Evolutionary conservation across 2,113 vertebrate genomes (phyloP), one percentile per base, ranked within the genome.

Genomic region (Neodontobutis hainanensis): DNA sequence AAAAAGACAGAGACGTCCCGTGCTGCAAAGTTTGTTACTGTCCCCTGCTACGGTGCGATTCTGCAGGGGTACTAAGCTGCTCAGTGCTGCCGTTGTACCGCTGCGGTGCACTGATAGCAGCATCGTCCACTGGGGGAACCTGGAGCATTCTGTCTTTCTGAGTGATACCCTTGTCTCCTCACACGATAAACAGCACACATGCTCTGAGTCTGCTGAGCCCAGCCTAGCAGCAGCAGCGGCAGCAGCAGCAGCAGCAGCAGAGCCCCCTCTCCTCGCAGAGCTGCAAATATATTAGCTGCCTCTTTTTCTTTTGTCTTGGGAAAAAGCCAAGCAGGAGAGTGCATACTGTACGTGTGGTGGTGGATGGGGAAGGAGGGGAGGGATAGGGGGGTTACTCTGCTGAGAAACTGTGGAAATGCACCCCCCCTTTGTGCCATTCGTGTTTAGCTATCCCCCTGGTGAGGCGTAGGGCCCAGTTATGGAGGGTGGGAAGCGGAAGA

Each of bases 151-250:
- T 91, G 91, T 93, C 91, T 92, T 89, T 73, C 86, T 92, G 91
- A 92, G 89, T 91, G 92, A 92, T 93, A 93, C 84, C 91, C 89
- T 86, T 92, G 90, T 92, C 91, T 92, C 88, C 87, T 87, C 90
- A 88, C 88, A 89, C 74, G 86, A 92, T 92, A 92, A 92, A 92
- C 89, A 92, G 80, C 84, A 61, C 69, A 62, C 8, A 12, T 12
- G 27, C 32, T 38, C 60, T 48, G 55, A 53, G 82, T 81, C 84
- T 90, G 84, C 77, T 80, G 88, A 85, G 68, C 85, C 61, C 71
- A 80, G 76, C 87, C 68, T 65, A 79, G 86, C 86, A 88, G 88
- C 88, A 84, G 86, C 85, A 85, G 69, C 73, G 61, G 5, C n/a
- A 15, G 71, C 64, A 79, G 86, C 86, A 88, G 88, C 88, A 84